Evolutionary conservation across 1,140 invertebrate species (phyloP).

Genomic region (Pentalonia nigronervosa): DNA sequence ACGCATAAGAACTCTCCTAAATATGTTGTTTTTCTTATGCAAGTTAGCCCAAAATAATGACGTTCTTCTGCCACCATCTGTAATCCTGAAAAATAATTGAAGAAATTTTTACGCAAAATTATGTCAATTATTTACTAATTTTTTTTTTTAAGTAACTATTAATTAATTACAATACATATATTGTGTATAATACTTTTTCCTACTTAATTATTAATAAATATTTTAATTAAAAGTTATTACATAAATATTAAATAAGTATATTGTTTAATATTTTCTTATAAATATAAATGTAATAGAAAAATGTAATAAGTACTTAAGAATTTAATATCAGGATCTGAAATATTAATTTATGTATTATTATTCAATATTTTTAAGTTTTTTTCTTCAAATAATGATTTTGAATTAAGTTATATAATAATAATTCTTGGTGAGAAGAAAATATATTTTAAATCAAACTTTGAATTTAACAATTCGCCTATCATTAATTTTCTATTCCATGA

Average conservation of each 20-base stretch:
- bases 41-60: not conserved
- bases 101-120: not conserved
- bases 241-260: not conserved
- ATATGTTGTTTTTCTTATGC: not conserved
- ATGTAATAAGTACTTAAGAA: not conserved
- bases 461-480: not conserved
- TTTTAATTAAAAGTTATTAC: not conserved
- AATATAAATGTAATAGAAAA: too few relatives aligned
- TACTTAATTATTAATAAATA: not conserved
- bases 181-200: not conserved
- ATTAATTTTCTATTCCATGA: not conserved
- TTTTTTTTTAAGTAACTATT: too few relatives aligned
- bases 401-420: not conserved
- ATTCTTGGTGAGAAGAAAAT: not conserved
- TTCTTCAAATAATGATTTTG: not conserved
- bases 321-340: not conserved
- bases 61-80: not conserved
- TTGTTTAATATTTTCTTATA: too few relatives aligned
- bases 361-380: not conserved
- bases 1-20: not conserved
- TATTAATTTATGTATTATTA: not conserved
- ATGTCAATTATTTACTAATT: too few relatives aligned
- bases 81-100: not conserved
- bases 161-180: too few relatives aligned
- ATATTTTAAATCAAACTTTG: not conserved